These are phyloP conservation scores for Apotomis betuletana DNA, from an alignment of 2,888 invertebrate genomes.

Conservation along the genomic window DNA sequence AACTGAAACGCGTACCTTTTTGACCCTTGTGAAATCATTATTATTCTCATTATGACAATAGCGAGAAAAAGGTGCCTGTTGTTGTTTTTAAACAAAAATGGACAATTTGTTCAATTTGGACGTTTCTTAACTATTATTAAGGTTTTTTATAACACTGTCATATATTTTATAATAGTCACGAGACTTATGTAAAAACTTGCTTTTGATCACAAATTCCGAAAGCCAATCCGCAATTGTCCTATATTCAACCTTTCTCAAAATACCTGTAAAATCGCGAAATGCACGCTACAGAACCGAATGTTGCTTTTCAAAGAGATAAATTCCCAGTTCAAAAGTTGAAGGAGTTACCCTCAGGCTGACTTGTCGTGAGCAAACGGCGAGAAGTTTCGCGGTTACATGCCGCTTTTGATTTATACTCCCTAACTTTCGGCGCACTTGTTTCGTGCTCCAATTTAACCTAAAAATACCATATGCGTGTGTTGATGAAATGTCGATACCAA, in stretches of 20 bases:
- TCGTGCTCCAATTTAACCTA: slow-evolving; percentile 48
- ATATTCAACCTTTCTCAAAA: slow-evolving; percentile 11
- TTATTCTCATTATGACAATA: too few species aligned
- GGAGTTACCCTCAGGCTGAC: slow-evolving; percentile 54
- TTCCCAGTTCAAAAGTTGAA: slow-evolving; percentile 51
- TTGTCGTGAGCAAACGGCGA: slow-evolving; percentile 54
- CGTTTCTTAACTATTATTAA: too few species aligned
- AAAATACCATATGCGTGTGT: slow-evolving; percentile 42
- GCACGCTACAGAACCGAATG: slow-evolving; percentile 38
- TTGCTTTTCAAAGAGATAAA: slow-evolving; percentile 40
- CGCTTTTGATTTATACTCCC: slow-evolving; percentile 58
- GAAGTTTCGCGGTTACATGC: slow-evolving; percentile 54
- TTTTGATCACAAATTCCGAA: background rate
- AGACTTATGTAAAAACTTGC: too few species aligned
- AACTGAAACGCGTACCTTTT: too few species aligned
- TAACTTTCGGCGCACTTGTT: slow-evolving; percentile 52
- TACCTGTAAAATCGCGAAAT: slow-evolving; percentile 35
- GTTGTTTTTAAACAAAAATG: too few species aligned
- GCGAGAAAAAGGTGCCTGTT: too few species aligned
- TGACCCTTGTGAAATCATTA: too few species aligned
- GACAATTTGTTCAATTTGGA: too few species aligned
- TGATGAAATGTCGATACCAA: slow-evolving; percentile 19
- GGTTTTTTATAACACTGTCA: too few species aligned
- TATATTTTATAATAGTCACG: too few species aligned
- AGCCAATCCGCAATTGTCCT: background rate